A percentile compares a stretch with the other conserved stretches of the same genome.
phyloP scores from a whole-genome alignment of 2,113 vertebrate species.

The Tychaedon coryphoeus region DNA sequence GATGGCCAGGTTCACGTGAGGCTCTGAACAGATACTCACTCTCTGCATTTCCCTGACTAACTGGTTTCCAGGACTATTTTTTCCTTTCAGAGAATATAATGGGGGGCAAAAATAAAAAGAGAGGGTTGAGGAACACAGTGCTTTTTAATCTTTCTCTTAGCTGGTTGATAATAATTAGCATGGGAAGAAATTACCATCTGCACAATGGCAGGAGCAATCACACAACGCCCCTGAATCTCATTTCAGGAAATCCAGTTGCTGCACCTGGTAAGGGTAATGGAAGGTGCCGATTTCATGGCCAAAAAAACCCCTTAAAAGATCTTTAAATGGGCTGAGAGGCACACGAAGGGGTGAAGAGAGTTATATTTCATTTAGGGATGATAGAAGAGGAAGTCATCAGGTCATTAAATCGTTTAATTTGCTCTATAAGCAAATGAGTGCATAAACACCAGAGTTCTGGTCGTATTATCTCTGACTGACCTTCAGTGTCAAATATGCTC shows the following conservation, averaged over 20 bases:
- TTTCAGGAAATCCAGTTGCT: background rate
- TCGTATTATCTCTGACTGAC: background rate
- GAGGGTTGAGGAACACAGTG: background rate
- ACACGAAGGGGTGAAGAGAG: background rate
- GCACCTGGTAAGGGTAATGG: background rate
- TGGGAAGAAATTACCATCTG: background rate
- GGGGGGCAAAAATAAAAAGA: fast-evolving
- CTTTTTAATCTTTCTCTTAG: background rate
- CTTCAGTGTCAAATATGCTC: background rate
- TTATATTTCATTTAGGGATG: background rate
- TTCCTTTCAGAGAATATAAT: background rate
- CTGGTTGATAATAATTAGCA: background rate
- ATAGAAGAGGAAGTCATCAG: background rate
- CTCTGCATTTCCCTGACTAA: background rate
- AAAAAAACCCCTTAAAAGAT: background rate
- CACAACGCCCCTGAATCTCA: background rate
- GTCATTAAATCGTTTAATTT: background rate
- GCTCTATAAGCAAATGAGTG: background rate
- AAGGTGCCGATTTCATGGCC: background rate
- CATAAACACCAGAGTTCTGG: background rate
- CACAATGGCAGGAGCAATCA: background rate
- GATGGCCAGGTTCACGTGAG: background rate
- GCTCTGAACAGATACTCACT: background rate
- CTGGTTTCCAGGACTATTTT: background rate
- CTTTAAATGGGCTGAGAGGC: background rate